Evolutionary conservation across 2,113 vertebrate species (phyloP).

Genomic region (Stomatorhinus ivindoensis): DNA sequence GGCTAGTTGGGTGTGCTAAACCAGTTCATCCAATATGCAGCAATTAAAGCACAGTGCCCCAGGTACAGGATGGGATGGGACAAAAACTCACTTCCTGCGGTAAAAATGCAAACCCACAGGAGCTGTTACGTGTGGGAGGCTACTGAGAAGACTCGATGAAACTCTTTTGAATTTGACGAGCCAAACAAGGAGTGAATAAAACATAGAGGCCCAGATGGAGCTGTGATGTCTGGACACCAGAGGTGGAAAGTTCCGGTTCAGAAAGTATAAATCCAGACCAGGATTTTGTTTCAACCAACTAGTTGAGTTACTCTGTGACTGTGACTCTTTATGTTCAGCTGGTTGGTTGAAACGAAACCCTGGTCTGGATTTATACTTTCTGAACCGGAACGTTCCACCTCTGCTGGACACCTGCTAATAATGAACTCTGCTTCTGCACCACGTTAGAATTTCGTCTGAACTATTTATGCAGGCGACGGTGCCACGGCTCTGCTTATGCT

Average conservation of each 20-base stretch:
- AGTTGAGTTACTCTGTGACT: too few species aligned
- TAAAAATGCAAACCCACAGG: neutral
- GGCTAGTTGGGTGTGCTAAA: neutral
- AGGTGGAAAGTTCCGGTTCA: too few species aligned
- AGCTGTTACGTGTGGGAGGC: neutral
- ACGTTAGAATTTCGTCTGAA: neutral
- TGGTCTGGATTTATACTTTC: too few species aligned
- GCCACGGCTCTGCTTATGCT: neutral
- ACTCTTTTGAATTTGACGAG: neutral
- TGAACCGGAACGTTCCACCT: too few species aligned
- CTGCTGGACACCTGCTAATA: neutral
- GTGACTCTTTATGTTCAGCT: too few species aligned
- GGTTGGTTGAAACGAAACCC: too few species aligned
- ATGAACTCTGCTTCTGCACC: conserved; percentile 1
- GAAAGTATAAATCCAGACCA: too few species aligned
- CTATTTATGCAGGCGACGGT: neutral
- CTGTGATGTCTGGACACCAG: conserved; percentile 5
- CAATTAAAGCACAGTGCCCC: neutral
- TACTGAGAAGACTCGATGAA: neutral
- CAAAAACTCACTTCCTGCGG: neutral
- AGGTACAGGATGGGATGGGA: neutral
- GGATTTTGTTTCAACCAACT: too few species aligned
- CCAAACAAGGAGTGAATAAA: conserved; percentile 7
- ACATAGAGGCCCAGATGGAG: neutral
- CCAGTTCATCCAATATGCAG: neutral